Percentiles rank a stretch among this genome's conserved stretches.
phyloP scores from a whole-genome alignment of 2,113 vertebrate species.

The Chascanopsetta lugubris region DNA sequence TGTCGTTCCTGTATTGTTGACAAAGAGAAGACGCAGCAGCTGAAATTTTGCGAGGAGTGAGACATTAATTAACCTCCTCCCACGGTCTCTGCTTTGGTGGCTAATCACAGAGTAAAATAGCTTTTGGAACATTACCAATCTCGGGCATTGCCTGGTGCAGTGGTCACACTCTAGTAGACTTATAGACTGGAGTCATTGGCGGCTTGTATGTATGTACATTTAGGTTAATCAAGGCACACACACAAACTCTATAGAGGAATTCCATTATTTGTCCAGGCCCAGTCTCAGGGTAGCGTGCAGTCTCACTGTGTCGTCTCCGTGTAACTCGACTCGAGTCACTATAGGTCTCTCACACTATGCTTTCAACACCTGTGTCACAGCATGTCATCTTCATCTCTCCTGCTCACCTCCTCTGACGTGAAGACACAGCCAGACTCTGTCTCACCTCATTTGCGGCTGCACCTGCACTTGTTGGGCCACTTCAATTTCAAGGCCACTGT shows the following conservation, averaged over 20 bases:
- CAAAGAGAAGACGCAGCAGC: background rate
- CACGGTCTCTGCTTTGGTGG: background rate
- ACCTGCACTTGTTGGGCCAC: slow-evolving; percentile 1
- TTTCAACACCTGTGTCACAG: background rate
- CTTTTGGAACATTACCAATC: too few species aligned
- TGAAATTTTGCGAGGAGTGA: background rate
- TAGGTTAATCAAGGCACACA: too few species aligned
- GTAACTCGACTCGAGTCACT: background rate
- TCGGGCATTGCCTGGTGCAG: background rate
- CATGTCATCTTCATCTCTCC: background rate
- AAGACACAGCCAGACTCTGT: background rate
- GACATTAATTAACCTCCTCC: background rate
- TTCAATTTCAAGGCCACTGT: slow-evolving; percentile 11
- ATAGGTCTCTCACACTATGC: background rate
- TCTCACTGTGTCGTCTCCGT: background rate
- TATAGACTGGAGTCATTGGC: too few species aligned
- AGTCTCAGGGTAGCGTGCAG: too few species aligned
- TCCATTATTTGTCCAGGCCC: too few species aligned
- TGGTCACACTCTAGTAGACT: background rate
- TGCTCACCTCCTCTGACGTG: background rate
- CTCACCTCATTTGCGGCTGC: background rate
- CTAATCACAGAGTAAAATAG: background rate
- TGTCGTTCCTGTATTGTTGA: background rate
- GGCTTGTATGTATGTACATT: too few species aligned
- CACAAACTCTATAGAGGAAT: too few species aligned